phyloP scores from a whole-genome alignment of 2,888 invertebrate species.

The Orchestes rusci region DNA sequence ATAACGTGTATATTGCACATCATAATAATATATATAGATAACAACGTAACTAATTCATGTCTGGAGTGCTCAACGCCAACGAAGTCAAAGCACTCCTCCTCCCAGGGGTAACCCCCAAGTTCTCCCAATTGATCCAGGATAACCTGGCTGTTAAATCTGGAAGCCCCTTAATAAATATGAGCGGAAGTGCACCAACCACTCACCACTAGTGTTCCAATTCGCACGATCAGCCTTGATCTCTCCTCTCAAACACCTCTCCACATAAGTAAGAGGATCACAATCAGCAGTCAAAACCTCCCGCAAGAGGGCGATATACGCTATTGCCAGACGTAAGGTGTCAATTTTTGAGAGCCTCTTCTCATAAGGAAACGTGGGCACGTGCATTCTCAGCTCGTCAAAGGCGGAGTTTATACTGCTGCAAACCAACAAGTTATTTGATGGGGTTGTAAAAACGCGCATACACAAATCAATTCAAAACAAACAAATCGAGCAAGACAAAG shows the following conservation, averaged over 20 bases:
- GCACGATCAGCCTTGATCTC: slow-evolving; percentile 84
- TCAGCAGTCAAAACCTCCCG: slow-evolving; percentile 82
- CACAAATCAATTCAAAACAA: slow-evolving; percentile 24
- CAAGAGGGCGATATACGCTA: slow-evolving; percentile 93
- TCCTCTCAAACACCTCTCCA: slow-evolving; percentile 84
- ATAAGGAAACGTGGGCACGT: slow-evolving; percentile 98
- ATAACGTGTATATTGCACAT: neutral
- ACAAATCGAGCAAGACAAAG: slow-evolving; percentile 36
- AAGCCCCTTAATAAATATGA: slow-evolving; percentile 19
- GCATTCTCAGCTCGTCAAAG: slow-evolving; percentile 94
- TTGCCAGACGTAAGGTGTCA: slow-evolving; percentile 92
- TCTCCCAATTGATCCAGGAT: slow-evolving; percentile 99
- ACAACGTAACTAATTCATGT: slow-evolving; percentile 19
- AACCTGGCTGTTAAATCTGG: slow-evolving; percentile 92
- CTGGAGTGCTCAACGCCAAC: slow-evolving; percentile 68
- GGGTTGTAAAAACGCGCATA: neutral
- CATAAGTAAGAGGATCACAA: slow-evolving; percentile 87
- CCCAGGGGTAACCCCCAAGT: slow-evolving; percentile 88
- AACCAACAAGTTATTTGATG: slow-evolving; percentile 32
- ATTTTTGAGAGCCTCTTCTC: slow-evolving; percentile 98
- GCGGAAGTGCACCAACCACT: no score
- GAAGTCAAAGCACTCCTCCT: slow-evolving; percentile 77
- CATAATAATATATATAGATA: neutral
- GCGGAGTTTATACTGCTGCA: slow-evolving; percentile 96
- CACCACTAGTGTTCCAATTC: slow-evolving; percentile 96